Percentiles rank a stretch among this genome's conserved stretches.
These are phyloP conservation scores for Tridacna crocea DNA, from an alignment of 2,888 invertebrate species.

Conservation along the genomic window DNA sequence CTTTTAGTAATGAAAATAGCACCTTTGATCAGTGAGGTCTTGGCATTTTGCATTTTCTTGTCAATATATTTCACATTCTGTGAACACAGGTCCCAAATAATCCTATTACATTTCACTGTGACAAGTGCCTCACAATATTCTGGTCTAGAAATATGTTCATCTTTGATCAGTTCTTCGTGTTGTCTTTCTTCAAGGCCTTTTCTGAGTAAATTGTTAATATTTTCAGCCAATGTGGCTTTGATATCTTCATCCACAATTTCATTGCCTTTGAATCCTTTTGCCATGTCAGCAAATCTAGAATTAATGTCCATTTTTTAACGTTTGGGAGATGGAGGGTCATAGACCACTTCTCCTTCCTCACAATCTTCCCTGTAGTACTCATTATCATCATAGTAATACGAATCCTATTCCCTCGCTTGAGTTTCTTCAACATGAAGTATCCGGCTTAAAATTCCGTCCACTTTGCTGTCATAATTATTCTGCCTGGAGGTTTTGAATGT, in stretches of 20 bases:
- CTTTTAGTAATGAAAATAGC: constrained; percentile 4
- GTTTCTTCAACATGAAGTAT: too few relatives aligned
- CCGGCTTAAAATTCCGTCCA: too few relatives aligned
- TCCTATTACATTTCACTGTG: constrained; percentile 22
- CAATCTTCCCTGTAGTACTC: too few relatives aligned
- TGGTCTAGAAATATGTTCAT: constrained; percentile 9
- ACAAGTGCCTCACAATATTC: constrained; percentile 18
- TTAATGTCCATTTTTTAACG: neutral
- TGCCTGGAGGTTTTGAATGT: too few relatives aligned
- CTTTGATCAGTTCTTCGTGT: constrained; percentile 8
- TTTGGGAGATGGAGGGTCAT: too few relatives aligned
- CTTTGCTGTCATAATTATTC: too few relatives aligned
- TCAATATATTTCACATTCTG: too few relatives aligned
- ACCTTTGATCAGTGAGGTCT: constrained; percentile 4
- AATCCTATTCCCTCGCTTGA: neutral
- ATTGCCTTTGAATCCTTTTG: constrained; percentile 5
- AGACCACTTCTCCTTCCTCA: too few relatives aligned
- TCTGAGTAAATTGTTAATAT: too few relatives aligned
- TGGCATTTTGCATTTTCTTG: constrained; percentile 11
- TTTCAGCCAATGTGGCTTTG: neutral
- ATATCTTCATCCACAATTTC: neutral
- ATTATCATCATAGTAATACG: too few relatives aligned
- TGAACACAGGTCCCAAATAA: constrained; percentile 3
- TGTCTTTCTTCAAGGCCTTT: too few relatives aligned
- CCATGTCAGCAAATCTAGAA: constrained; percentile 9